A percentile compares a stretch with the other conserved stretches of the same genome.
Evolutionary conservation across 2,797 vertebrate species (phyloP).

Genomic region (Champsocephalus esox): DNA sequence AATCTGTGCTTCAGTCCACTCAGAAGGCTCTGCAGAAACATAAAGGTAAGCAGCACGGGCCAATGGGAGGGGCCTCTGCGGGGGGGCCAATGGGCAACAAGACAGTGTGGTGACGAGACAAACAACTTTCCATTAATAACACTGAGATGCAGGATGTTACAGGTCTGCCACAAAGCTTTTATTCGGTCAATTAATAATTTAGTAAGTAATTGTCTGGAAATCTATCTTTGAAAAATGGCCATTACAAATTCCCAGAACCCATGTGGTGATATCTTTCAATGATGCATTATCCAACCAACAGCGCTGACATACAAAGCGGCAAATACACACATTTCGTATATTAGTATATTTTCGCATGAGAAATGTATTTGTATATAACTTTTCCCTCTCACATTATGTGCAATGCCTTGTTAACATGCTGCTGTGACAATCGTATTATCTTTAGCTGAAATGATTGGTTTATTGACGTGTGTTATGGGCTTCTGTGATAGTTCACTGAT

Average conservation of each 20-base stretch:
- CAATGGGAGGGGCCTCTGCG: background rate
- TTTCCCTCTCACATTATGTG: too few species aligned
- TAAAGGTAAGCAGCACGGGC: slow-evolving; percentile 86
- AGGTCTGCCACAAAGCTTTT: background rate
- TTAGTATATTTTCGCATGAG: background rate
- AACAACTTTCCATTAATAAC: background rate
- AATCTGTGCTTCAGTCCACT: slow-evolving; percentile 98
- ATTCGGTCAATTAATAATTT: background rate
- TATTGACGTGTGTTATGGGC: background rate
- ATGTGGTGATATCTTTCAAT: background rate
- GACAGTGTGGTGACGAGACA: background rate
- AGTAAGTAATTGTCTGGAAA: background rate
- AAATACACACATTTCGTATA: background rate
- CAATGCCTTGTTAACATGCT: too few species aligned
- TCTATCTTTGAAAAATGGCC: background rate
- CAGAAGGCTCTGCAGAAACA: slow-evolving; percentile 98
- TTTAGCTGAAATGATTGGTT: background rate
- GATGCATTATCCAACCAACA: too few species aligned
- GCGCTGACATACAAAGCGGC: background rate
- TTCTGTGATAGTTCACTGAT: background rate
- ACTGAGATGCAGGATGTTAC: background rate
- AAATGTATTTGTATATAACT: background rate
- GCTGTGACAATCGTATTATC: background rate
- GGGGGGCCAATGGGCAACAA: background rate
- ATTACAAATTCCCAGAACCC: background rate